Conservation (phyloP, 2,113 vertebrate genomes). For the Grantiella picta region DNA sequence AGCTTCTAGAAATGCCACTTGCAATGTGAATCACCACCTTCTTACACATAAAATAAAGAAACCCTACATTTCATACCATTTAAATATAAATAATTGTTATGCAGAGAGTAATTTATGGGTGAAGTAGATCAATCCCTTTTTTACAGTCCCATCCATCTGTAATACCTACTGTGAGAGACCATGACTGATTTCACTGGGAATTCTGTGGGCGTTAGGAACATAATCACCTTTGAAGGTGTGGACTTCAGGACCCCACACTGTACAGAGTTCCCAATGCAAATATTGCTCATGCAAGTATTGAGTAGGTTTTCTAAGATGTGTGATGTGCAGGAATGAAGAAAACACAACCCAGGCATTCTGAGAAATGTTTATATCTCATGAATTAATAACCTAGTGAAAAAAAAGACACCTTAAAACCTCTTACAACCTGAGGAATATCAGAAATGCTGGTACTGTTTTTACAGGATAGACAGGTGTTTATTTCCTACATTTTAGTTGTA, state of each 20-base stretch:
- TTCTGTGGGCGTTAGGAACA: neutral
- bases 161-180: neutral
- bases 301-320: neutral
- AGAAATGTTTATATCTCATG: neutral
- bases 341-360: neutral
- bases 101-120: neutral
- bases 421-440: neutral
- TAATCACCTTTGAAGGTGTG: neutral
- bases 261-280: neutral
- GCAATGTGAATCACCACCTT: neutral
- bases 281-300: neutral
- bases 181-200: neutral
- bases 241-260: neutral
- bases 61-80: neutral
- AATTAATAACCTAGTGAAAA: neutral
- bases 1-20: slow-evolving; percentile 29
- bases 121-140: neutral
- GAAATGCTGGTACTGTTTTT: neutral
- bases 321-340: neutral
- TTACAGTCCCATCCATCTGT: neutral
- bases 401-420: neutral
- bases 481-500: neutral
- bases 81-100: neutral
- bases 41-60: neutral
- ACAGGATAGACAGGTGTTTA: neutral